A percentile compares a stretch with the other conserved stretches of the same genome.
These are phyloP conservation scores for Danaus chrysippus DNA, from an alignment of 2,888 invertebrate genomes.

Conservation along the genomic window DNA sequence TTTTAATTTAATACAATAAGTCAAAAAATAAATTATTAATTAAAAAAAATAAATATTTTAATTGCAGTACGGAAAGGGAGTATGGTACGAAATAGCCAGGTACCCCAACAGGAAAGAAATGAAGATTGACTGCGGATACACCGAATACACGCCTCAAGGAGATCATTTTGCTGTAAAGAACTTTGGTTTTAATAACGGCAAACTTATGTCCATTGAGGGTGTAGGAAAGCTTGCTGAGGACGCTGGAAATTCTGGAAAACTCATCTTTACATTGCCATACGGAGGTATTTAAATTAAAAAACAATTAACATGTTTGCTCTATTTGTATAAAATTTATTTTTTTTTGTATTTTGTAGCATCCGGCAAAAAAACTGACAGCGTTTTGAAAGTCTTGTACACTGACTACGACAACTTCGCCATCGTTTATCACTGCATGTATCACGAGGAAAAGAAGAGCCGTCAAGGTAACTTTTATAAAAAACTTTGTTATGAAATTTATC, in stretches of 20 bases:
- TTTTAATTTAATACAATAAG: neutral
- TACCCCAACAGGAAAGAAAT: constrained; percentile 30
- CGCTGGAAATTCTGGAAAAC: constrained; percentile 65
- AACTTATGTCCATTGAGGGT: constrained; percentile 56
- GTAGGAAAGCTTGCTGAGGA: constrained; percentile 53
- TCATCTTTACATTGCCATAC: constrained; percentile 48
- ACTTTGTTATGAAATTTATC: too few relatives aligned
- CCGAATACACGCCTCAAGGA: constrained; percentile 77
- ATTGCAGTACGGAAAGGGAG: constrained; percentile 56
- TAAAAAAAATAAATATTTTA: neutral
- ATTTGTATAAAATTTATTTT: too few relatives aligned
- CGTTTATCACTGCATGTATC: constrained; percentile 80
- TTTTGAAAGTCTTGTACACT: constrained; percentile 42
- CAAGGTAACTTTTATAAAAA: constrained; percentile 41
- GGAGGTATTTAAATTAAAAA: constrained; percentile 47
- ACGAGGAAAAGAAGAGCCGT: constrained; percentile 55
- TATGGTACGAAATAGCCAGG: constrained; percentile 36
- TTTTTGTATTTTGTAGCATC: constrained; percentile 11
- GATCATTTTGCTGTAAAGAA: constrained; percentile 59
- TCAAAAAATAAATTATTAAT: neutral
- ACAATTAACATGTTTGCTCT: neutral
- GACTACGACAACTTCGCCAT: constrained; percentile 39
- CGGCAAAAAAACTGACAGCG: constrained; percentile 39
- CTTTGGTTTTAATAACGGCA: constrained; percentile 52
- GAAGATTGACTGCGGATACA: constrained; percentile 46